phyloP scores from a whole-genome alignment of 2,888 invertebrate genomes.

The Gisinianus flammeolus region DNA sequence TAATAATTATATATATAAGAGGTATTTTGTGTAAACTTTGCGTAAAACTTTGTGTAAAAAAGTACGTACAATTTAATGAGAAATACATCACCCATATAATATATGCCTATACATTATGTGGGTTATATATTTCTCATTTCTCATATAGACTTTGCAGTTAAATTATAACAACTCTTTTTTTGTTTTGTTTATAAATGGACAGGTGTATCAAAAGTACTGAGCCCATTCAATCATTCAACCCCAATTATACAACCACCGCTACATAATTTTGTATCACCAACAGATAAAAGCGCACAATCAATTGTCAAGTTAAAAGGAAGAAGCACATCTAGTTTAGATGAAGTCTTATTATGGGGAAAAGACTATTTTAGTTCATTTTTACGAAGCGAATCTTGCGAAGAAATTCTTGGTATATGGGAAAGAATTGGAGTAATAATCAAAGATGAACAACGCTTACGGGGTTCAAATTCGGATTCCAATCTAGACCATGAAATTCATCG shows the following conservation, averaged over 20 bases:
- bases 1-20: neutral
- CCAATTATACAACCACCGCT: conserved; percentile 47
- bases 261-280: conserved; percentile 52
- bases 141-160: neutral
- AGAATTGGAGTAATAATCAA: conserved; percentile 27
- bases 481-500: conserved; percentile 46
- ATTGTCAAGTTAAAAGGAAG: conserved; percentile 35
- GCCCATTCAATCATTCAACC: conserved; percentile 27
- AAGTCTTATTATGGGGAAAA: conserved; percentile 54
- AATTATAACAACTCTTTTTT: neutral
- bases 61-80: neutral
- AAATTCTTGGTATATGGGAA: conserved; percentile 53
- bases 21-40: neutral
- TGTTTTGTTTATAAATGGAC: neutral
- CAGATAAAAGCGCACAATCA: conserved; percentile 50
- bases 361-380: conserved; percentile 56
- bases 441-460: neutral
- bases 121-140: neutral
- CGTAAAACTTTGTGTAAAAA: no score
- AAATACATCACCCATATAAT: neutral
- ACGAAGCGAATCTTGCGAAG: conserved; percentile 54
- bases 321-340: conserved; percentile 43
- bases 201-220: conserved; percentile 23
- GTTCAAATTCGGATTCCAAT: neutral
- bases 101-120: neutral